These are phyloP conservation scores for Drosophila lacteicornis DNA, from an alignment of 1,140 invertebrate genomes.

Conservation along the genomic window DNA sequence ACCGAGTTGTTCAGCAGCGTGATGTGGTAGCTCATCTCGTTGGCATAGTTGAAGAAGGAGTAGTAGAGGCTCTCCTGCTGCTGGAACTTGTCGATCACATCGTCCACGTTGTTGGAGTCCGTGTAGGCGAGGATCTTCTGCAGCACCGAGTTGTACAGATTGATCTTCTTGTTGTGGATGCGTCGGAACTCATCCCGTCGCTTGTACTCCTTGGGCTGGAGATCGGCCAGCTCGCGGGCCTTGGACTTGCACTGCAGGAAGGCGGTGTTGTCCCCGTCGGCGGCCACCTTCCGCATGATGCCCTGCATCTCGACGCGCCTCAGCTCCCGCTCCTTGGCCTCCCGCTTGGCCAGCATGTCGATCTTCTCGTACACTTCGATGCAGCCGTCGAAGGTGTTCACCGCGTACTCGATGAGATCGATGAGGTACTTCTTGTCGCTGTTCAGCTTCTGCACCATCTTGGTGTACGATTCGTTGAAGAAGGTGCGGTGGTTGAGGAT, in stretches of 20 bases:
- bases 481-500: slow-evolving; percentile 72
- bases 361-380: slow-evolving; percentile 75
- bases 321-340: slow-evolving; percentile 64
- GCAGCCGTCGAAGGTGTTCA: slow-evolving; percentile 71
- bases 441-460: slow-evolving; percentile 76
- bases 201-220: slow-evolving; percentile 71
- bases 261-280: slow-evolving; percentile 65
- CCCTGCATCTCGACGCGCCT: slow-evolving; percentile 69
- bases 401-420: slow-evolving; percentile 71
- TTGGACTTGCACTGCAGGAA: slow-evolving; percentile 75
- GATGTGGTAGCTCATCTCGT: slow-evolving; percentile 78
- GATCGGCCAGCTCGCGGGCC: slow-evolving; percentile 60
- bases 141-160: slow-evolving; percentile 71
- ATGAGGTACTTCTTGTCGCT: slow-evolving; percentile 77
- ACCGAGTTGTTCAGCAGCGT: slow-evolving; percentile 74
- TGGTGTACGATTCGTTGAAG: slow-evolving; percentile 70
- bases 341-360: slow-evolving; percentile 62
- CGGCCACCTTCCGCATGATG: slow-evolving; percentile 76
- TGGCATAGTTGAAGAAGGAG: slow-evolving; percentile 80
- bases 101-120: slow-evolving; percentile 54
- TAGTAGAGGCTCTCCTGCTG: slow-evolving; percentile 77
- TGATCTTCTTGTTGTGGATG: slow-evolving; percentile 71
- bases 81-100: slow-evolving; percentile 76
- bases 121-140: slow-evolving; percentile 73
- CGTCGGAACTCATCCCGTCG: slow-evolving; percentile 65